Percentiles rank a stretch among this genome's conserved stretches.
Evolutionary conservation across 1,140 invertebrate species (phyloP).

Genomic region (Microplitis demolitor): DNA sequence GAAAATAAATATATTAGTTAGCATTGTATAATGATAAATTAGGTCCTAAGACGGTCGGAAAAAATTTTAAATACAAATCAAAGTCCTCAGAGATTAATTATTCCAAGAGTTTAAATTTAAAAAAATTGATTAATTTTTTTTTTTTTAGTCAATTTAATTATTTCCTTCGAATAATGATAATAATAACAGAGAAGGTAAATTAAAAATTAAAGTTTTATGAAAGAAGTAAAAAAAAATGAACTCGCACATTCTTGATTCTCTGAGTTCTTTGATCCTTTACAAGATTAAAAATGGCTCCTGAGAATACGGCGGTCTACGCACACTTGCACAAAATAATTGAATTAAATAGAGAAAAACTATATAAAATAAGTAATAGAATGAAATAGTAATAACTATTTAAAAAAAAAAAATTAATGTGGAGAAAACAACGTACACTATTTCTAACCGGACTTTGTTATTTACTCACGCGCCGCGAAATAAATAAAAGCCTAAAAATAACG

Average conservation of each 20-base stretch:
- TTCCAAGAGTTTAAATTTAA: background rate
- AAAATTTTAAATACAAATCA: background rate
- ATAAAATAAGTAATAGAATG: too few species aligned
- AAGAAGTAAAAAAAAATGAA: background rate
- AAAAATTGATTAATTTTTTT: background rate
- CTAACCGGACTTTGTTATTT: conserved; percentile 10
- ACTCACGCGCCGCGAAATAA: background rate
- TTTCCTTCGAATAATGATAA: background rate
- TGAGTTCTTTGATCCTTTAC: conserved; percentile 25
- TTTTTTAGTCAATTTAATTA: background rate
- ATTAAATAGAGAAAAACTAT: background rate
- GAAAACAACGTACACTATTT: conserved; percentile 2
- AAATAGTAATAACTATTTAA: too few species aligned
- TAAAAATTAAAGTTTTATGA: background rate
- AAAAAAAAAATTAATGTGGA: conserved; percentile 5
- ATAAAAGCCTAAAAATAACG: background rate
- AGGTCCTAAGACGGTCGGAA: conserved; percentile 23
- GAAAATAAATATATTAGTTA: conserved; percentile 5
- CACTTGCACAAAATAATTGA: conserved; percentile 13
- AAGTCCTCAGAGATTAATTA: background rate
- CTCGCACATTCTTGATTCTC: conserved; percentile 31
- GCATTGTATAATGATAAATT: conserved; percentile 22
- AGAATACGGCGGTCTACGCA: background rate
- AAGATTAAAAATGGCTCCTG: conserved; percentile 37
- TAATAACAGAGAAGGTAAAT: background rate